Conservation (phyloP, 2,797 vertebrate species). For the Moxostoma hubbsi region DNA sequence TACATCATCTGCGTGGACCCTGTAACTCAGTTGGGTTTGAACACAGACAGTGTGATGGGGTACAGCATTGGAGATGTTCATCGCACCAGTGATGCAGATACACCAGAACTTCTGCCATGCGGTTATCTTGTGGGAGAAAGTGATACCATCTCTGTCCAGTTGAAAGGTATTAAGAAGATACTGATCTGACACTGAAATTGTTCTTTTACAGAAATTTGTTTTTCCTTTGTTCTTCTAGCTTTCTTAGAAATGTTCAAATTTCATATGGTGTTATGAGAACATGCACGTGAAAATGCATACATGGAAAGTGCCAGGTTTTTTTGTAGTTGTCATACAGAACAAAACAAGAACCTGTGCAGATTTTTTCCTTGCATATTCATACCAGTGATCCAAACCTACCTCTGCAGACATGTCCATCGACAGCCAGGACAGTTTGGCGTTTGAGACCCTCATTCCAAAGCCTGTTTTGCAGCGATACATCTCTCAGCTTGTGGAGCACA, state of each 20-base stretch:
- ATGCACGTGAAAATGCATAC: too few relatives aligned
- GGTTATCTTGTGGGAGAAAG: constrained; percentile 88
- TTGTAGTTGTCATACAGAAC: too few relatives aligned
- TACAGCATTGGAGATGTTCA: constrained; percentile 85
- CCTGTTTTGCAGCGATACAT: constrained; percentile 85
- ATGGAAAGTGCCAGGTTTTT: too few relatives aligned
- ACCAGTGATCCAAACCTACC: background rate
- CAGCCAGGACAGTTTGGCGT: constrained; percentile 83
- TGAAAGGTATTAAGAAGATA: constrained; percentile 77
- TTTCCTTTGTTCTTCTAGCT: too few relatives aligned
- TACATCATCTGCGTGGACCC: constrained; percentile 86
- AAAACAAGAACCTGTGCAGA: too few relatives aligned
- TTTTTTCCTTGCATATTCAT: background rate
- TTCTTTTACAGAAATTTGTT: too few relatives aligned
- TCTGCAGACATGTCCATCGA: constrained; percentile 74
- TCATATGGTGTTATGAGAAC: too few relatives aligned
- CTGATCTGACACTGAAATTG: too few relatives aligned
- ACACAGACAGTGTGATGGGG: constrained; percentile 83
- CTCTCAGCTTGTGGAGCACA: constrained; percentile 83
- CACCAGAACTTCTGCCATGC: constrained; percentile 84
- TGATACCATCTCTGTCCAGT: constrained; percentile 80
- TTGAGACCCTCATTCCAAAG: constrained; percentile 85
- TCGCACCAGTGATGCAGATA: constrained; percentile 72
- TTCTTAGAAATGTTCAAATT: too few relatives aligned
- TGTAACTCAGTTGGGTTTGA: constrained; percentile 81